Base-by-base conservation (phyloP, 2,113 vertebrate genomes). In the Calidris pygmaea region DNA sequence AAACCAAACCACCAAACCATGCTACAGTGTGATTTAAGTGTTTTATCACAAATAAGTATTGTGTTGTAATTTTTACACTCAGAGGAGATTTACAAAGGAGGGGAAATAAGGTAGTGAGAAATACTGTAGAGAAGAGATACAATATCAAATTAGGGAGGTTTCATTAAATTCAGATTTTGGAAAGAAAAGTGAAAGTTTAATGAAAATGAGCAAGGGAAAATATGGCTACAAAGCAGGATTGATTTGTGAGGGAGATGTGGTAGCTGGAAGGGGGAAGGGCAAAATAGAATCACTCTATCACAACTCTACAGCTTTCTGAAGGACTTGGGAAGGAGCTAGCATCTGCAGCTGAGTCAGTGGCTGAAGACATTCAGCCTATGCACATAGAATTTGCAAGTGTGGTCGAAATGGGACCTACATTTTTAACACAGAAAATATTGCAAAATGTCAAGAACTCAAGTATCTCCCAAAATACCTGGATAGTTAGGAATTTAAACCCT, bases 21-120 rank as follows among this genome's bases (percentile, higher is more conserved):
- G 2, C 4, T 76, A 24, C 23, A 26, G 9, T 0, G 3, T 9
- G 26, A 47, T 70, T 68, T n/a, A 60, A 16, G 5, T 39, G 10
- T 32, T 41, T 74, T 81, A n/a, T 71, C 19, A 34, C 9, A 53
- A 18, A 3, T 45, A 41, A 56, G 5, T 35, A 8, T 48, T 59
- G 47, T 7, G 7, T 29, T 66, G 11, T 10, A 79, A 63, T 21
- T 23, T n/a, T 50, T 77, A 39, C 12, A 6, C 14, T 84, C 4
- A 34, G 66, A 65, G n/a, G 7, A 50, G 10, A 67, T 35, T 53
- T 63, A 74, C 55, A 59, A 59, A 41, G 4, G 11, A 82, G 4
- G 19, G 5, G 32, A 90, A 89, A 79, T n/a, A 14, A 56, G 10
- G 7, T 35, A 17, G 7, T 39, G 16, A 66, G 32, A 63, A 55